Base-by-base conservation (phyloP, 2,113 vertebrate genomes). In the Delphinapterus leucas region DNA sequence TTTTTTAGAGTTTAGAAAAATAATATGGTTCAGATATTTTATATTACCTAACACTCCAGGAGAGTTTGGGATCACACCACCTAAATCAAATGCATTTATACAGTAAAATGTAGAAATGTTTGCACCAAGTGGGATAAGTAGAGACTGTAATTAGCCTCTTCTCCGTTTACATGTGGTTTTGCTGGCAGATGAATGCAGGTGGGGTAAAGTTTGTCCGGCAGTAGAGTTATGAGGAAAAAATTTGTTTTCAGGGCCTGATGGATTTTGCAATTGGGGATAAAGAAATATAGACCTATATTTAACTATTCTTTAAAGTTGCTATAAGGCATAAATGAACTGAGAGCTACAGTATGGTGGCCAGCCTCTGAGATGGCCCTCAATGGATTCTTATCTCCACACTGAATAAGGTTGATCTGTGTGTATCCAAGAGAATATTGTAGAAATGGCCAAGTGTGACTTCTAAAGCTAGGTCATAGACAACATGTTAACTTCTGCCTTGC, bases 101-200 rank as follows among this genome's bases (percentile, higher is more conserved):
- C 31, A 86, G 4, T 63, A 76, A 95, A 97, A 90, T 87, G n/a
- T 80, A 81, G 92, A 92, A 96, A 94, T 84, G 8, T 55, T 76
- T 44, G 68, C 36, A 90, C 73, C 26, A 68, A 82, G 36, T 47
- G 15, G 41, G 10, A 25, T 74, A 83, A 55, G 53, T 44, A 76
- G 71, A 73, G 65, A 84, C 15, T 67, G 8, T 90, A 89, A 82
- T 86, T 70, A 93, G 58, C 25, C 63, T 90, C 41, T 93, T 92
- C 80, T 44, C 77, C 82, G 15, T 96, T 84, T 96, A 88, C 25
- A 88, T 36, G 26, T 65, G 55, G 58, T 88, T 94, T 92, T 67
- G 33, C 49, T 68, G 38, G 91, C 70, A 94, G 55, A 88, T 92
- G 83, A 94, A 13, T 84, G 65, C 55, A 88, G 58, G 38, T 67